Conservation (phyloP, 2,888 invertebrate genomes). For the Pachydiplax longipennis region DNA sequence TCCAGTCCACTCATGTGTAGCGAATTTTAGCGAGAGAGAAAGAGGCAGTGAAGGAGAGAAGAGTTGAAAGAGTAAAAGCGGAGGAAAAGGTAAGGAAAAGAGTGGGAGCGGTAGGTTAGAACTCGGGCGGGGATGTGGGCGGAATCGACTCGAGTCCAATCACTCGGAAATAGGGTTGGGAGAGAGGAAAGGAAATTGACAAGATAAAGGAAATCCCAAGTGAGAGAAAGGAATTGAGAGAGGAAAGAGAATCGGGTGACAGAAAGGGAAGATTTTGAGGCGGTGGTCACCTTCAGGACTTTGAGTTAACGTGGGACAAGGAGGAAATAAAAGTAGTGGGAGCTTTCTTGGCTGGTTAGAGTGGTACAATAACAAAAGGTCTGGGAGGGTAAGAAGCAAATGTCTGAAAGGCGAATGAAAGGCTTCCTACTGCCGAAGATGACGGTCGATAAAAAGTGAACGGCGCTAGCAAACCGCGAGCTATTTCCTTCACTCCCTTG, state of each 20-base stretch:
- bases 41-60: neutral
- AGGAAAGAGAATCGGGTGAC: neutral
- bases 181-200: slow-evolving; percentile 40
- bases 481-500: neutral
- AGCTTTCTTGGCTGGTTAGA: neutral
- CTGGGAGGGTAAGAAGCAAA: slow-evolving; percentile 13
- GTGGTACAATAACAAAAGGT: slow-evolving; percentile 21
- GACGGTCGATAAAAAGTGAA: neutral
- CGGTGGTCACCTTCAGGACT: slow-evolving; percentile 33
- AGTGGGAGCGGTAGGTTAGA: neutral
- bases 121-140: neutral
- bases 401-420: slow-evolving; percentile 25
- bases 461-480: neutral
- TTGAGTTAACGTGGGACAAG: slow-evolving; percentile 24
- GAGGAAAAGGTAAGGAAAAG: neutral
- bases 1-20: too few species aligned
- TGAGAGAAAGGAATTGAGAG: slow-evolving; percentile 23
- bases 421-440: slow-evolving; percentile 1
- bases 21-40: neutral
- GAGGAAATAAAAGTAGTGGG: neutral
- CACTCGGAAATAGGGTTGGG: slow-evolving; percentile 29
- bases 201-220: slow-evolving; percentile 41
- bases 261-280: slow-evolving; percentile 5
- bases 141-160: slow-evolving; percentile 30
- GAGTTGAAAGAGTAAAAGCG: neutral